A percentile compares a stretch with the other conserved stretches of the same genome.
Conservation (phyloP, 2,797 vertebrate genomes). For the Centroberyx gerrardi region DNA sequence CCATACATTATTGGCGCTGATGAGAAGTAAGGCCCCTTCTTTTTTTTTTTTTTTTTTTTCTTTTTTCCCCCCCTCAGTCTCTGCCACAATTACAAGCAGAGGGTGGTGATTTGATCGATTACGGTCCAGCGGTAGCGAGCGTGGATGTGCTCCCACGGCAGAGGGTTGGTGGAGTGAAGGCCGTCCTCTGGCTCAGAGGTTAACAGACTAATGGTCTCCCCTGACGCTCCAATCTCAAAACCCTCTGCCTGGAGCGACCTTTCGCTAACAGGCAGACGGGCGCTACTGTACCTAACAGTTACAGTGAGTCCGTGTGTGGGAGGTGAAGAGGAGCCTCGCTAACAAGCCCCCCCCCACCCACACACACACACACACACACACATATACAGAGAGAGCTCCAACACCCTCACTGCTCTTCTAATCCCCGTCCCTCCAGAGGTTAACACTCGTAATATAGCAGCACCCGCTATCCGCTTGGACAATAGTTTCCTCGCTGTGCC, state of each 20-base stretch:
- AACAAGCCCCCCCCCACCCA: slow-evolving; percentile 48
- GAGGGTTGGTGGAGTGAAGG: slow-evolving; percentile 66
- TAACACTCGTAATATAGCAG: slow-evolving; percentile 1
- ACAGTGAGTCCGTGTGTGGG: slow-evolving; percentile 28
- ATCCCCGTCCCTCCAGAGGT: slow-evolving; percentile 18
- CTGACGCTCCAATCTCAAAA: slow-evolving; percentile 46
- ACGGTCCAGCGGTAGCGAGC: slow-evolving; percentile 49
- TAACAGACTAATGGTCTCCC: slow-evolving; percentile 75
- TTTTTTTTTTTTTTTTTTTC: too few species aligned
- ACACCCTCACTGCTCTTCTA: slow-evolving; percentile 9
- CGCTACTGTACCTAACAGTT: slow-evolving; percentile 26
- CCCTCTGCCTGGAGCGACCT: slow-evolving; percentile 44
- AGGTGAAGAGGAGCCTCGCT: slow-evolving; percentile 41
- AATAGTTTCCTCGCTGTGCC: background rate
- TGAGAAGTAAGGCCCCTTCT: slow-evolving; percentile 46
- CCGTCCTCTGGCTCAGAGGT: slow-evolving; percentile 53
- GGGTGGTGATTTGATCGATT: slow-evolving; percentile 71
- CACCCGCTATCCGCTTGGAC: background rate
- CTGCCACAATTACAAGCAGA: slow-evolving; percentile 50
- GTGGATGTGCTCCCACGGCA: slow-evolving; percentile 57
- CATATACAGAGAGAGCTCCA: background rate
- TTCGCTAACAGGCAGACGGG: slow-evolving; percentile 49
- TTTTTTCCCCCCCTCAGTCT: slow-evolving; percentile 19
- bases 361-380: slow-evolving; percentile 7
- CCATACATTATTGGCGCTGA: slow-evolving; percentile 57